Base-by-base conservation (phyloP, 2,113 vertebrate genomes). In the Pardalotus punctatus region DNA sequence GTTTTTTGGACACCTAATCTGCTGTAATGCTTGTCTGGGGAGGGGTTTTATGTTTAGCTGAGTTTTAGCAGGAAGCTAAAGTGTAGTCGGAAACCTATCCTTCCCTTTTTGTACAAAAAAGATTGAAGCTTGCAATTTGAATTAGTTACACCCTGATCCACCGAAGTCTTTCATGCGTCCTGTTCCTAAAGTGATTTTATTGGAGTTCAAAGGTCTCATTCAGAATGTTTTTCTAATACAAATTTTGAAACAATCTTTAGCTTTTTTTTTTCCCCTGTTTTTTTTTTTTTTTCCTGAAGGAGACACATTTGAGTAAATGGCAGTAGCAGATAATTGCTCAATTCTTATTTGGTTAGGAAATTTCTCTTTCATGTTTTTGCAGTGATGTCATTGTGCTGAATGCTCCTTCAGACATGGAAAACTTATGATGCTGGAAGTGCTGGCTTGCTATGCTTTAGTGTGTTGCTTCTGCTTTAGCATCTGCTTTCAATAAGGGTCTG, bases 281-380 rank as follows among this genome's bases (percentile, higher is more conserved):
- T 14, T 61, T 13, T 43, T 36, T 77, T 73, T 54, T 51, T 36
- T 14, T 4, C 43, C 35, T 57, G 25, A 74, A 83, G 42, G 38
- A 78, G 47, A 47, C 14, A 35, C 18, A 69, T 60, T 65, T 64
- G 62, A 92, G 45, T 89, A 94, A 94, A 72, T 17, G 51, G 27
- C 82, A 51, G 70, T 91, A 74, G 70, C 71, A 93, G 69, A 65
- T 86, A 95, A 42, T 85, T 87, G 67, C 82, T 95, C 2, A 9
- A 69, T 94, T 96, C 85, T 77, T 96, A 56, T 36, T 95, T 94
- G 66, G 62, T 88, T 94, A 84, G 93, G 51, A 96, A 96, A 93
- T 86, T 51, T 93, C 4, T 96, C 91, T 90, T 5, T 94, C 91
- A n/a, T 94, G 71, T 71, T 97, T 97, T 86, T 95, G 66, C 86